Conservation (phyloP, 1,140 invertebrate species). For the Drosophila asahinai region DNA sequence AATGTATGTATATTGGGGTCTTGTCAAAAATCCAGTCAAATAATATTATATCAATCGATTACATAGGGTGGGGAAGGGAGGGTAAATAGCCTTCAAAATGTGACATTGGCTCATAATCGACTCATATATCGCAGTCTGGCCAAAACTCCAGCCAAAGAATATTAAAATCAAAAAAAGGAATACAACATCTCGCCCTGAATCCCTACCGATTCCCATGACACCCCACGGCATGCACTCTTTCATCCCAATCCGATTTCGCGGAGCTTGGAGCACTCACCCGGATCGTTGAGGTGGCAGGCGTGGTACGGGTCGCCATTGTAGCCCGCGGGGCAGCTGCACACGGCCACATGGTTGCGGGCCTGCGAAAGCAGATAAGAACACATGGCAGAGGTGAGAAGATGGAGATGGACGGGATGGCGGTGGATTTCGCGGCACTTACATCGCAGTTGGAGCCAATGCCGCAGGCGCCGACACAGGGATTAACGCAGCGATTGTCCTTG, state of each 20-base stretch:
- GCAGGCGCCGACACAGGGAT: conserved; percentile 92
- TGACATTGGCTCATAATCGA: no score
- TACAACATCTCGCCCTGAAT: not conserved
- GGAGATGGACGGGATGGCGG: not conserved
- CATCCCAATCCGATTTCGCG: not conserved
- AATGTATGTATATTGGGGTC: no score
- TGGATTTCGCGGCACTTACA: conserved; percentile 83
- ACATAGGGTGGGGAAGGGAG: no score
- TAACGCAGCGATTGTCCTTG: conserved; percentile 90
- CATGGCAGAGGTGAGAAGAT: conserved; percentile 53
- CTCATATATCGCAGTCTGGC: no score
- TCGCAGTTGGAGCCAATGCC: conserved; percentile 90
- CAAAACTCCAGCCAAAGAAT: not conserved
- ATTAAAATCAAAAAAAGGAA: not conserved
- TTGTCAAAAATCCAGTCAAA: no score
- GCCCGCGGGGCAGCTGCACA: conserved; percentile 93
- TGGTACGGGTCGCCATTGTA: conserved; percentile 93
- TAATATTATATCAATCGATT: no score
- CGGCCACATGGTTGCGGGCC: conserved; percentile 92
- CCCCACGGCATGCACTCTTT: not conserved
- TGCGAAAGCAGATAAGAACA: conserved; percentile 69
- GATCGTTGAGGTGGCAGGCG: conserved; percentile 87
- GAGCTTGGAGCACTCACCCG: conserved; percentile 85
- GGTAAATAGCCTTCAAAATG: no score
- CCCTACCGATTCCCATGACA: no score